phyloP scores from a whole-genome alignment of 1,140 invertebrate genomes.

The Bombus consobrinus region DNA sequence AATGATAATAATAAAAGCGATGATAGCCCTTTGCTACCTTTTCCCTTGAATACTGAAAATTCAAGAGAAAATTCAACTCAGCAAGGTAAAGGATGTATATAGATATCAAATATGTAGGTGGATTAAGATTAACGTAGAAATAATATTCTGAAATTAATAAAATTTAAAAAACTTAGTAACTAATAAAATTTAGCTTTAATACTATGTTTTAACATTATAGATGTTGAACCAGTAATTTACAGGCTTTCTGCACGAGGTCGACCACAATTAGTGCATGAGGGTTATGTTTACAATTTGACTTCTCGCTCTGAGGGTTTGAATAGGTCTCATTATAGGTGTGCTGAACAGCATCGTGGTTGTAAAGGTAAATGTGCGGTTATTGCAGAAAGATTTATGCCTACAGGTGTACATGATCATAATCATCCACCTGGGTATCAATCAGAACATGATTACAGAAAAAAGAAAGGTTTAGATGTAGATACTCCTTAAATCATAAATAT shows the following conservation, averaged over 20 bases:
- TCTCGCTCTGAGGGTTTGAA: conserved; percentile 70
- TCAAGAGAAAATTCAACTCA: conserved; percentile 22
- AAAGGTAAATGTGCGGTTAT: conserved; percentile 76
- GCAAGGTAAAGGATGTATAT: conserved; percentile 38
- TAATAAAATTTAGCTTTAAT: not conserved
- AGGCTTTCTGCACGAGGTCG: conserved; percentile 71
- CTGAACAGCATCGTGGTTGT: conserved; percentile 73
- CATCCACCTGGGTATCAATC: conserved; percentile 73
- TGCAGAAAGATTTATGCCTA: conserved; percentile 73
- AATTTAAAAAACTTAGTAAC: not conserved
- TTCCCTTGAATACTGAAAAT: conserved; percentile 12
- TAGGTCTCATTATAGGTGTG: conserved; percentile 72
- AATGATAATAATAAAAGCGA: conserved; percentile 3
- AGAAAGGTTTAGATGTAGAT: conserved; percentile 67
- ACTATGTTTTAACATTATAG: conserved; percentile 37
- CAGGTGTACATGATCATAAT: conserved; percentile 72
- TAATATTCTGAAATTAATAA: not conserved
- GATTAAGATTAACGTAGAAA: not conserved
- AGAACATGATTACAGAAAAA: conserved; percentile 70
- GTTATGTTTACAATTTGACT: conserved; percentile 74
- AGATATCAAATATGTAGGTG: not conserved
- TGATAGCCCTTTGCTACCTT: not conserved
- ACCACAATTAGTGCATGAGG: conserved; percentile 70
- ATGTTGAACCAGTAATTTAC: conserved; percentile 69
- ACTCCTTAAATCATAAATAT: conserved; percentile 22